Evolutionary conservation across 2,113 vertebrate species (phyloP), one percentile per base, ranked within the genome.

Genomic region (Limnothrissa miodon): DNA sequence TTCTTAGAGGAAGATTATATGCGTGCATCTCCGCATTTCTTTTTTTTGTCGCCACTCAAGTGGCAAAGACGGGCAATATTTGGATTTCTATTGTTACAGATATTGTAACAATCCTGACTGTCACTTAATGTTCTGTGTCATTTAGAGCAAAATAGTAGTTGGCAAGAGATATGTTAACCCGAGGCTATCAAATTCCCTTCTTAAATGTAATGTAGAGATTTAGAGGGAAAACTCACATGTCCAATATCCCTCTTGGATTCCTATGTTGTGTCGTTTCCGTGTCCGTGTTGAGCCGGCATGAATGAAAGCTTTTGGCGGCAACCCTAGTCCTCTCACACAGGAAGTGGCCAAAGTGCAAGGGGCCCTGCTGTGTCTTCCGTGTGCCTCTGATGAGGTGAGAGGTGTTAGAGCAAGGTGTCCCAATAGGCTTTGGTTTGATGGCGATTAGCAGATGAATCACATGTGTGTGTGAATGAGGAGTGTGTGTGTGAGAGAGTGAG

Each of bases 401-500:
- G 44, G 81, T 53, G 51, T 23, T 19, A 8, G 51, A 13, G 21
- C 7, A 33, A 59, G 15, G 9, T 11, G 25, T 74, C 79, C 13
- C 85, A 80, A 83, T 81, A 48, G 85, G 79, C 42, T 79, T 82
- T 79, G 80, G 79, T 83, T 85, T 79, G 44, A 21, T 51, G 33
- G 19, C 15, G 44, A 39, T 83, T 39, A 81, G 46, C 86, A 51
- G 0, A 79, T 78, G 87, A 83, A 45, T 85, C 86, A 8, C 59
- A 62, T 5, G 53, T 56, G 53, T 56, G 59, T 25, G n/a, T 62
- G 23, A 48, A 13, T 48, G 46, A 23, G 51, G 25, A 11, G 25
- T 78, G 21, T 78, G 74, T 17, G 39, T 39, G 23, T 29, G 78
- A 4, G 78, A n/a, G n/a, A 62, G 51, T 39, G 46, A 44, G n/a